A percentile compares a stretch with the other conserved stretches of the same genome.
Conservation (phyloP, 2,113 vertebrate species). For the Anser brachyrhynchus region DNA sequence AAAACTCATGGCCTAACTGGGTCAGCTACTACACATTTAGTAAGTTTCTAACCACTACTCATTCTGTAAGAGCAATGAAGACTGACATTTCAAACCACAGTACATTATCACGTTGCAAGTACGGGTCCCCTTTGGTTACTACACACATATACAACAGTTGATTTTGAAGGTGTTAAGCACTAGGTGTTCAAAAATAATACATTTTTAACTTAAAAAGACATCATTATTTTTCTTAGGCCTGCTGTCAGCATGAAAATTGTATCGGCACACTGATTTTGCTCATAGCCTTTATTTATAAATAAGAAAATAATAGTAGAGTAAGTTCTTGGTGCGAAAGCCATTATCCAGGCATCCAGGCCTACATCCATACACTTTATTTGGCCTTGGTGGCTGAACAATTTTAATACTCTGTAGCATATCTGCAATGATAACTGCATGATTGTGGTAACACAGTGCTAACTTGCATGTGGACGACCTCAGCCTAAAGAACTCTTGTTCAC, state of each 20-base stretch:
- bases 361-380: background rate
- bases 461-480: background rate
- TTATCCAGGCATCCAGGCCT: accelerated
- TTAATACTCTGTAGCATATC: background rate
- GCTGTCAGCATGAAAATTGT: background rate
- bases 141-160: background rate
- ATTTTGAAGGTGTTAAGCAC: background rate
- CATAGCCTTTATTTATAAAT: background rate
- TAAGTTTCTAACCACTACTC: background rate
- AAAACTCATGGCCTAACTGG: background rate
- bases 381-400: background rate
- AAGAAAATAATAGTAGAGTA: background rate
- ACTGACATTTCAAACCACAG: background rate
- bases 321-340: background rate
- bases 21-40: background rate
- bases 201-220: background rate
- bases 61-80: background rate
- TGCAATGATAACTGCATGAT: background rate
- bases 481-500: background rate
- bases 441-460: background rate
- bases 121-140: background rate
- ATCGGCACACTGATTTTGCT: background rate
- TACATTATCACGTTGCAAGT: background rate
- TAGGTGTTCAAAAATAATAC: background rate
- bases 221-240: background rate